Evolutionary conservation across 2,113 vertebrate species (phyloP).

Genomic region (Aldabrachelys gigantea): DNA sequence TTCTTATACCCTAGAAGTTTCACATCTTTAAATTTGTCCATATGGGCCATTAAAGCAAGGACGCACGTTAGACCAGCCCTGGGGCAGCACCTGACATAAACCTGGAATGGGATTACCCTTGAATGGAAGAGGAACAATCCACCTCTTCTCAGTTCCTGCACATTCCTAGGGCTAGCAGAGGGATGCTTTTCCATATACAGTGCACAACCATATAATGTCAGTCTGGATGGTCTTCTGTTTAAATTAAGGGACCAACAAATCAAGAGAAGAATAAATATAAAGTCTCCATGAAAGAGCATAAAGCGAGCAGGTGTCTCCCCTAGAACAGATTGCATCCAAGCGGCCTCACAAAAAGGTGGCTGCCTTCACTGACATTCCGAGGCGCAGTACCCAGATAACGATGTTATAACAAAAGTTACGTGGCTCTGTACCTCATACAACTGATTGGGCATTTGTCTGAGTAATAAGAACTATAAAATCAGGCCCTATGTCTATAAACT

Average conservation of each 20-base stretch:
- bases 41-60: neutral
- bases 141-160: neutral
- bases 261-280: too few relatives aligned
- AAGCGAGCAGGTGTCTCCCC: too few relatives aligned
- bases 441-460: neutral
- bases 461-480: neutral
- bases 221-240: neutral
- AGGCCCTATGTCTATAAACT: neutral
- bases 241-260: neutral
- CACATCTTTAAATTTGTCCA: neutral
- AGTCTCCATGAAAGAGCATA: too few relatives aligned
- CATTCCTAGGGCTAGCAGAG: neutral
- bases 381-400: too few relatives aligned
- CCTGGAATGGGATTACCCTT: neutral
- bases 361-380: too few relatives aligned
- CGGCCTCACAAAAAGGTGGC: too few relatives aligned
- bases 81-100: neutral
- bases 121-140: neutral
- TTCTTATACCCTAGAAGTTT: neutral
- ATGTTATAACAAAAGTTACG: neutral
- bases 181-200: too few relatives aligned
- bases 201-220: neutral
- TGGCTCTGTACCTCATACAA: neutral
- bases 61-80: neutral
- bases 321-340: too few relatives aligned